phyloP scores from a whole-genome alignment of 2,113 vertebrate genomes.

The Fulmarus glacialis region DNA sequence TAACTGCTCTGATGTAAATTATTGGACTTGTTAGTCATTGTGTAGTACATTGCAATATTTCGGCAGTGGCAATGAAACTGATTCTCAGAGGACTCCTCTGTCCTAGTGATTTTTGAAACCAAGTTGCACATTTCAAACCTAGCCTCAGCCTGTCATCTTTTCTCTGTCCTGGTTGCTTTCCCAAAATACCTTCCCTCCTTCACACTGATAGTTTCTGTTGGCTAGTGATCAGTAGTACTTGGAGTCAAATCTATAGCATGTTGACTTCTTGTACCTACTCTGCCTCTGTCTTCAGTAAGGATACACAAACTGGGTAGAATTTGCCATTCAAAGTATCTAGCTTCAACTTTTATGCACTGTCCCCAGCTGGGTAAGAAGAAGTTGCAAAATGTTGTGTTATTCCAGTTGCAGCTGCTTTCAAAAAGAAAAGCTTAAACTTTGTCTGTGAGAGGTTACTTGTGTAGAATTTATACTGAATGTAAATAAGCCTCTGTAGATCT shows the following conservation, averaged over 20 bases:
- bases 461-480: not conserved
- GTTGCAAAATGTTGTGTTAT: not conserved
- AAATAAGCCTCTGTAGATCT: conserved; percentile 6
- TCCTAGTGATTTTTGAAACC: not conserved
- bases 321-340: not conserved
- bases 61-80: not conserved
- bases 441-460: not conserved
- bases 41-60: conserved; percentile 49
- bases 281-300: not conserved
- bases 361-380: not conserved
- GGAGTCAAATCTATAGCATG: not conserved
- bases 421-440: not conserved
- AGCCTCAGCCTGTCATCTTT: conserved; percentile 5
- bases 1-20: conserved; percentile 33
- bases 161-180: not conserved
- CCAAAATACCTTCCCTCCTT: not conserved
- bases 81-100: conserved; percentile 5
- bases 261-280: not conserved
- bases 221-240: not conserved
- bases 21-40: conserved; percentile 14
- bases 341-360: not conserved
- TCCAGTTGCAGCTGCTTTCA: conserved; percentile 27
- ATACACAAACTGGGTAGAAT: not conserved
- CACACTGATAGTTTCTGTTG: not conserved
- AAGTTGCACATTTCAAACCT: conserved; percentile 48